These are phyloP conservation scores for Agrochola litura DNA, from an alignment of 2,888 invertebrate species.

Conservation along the genomic window DNA sequence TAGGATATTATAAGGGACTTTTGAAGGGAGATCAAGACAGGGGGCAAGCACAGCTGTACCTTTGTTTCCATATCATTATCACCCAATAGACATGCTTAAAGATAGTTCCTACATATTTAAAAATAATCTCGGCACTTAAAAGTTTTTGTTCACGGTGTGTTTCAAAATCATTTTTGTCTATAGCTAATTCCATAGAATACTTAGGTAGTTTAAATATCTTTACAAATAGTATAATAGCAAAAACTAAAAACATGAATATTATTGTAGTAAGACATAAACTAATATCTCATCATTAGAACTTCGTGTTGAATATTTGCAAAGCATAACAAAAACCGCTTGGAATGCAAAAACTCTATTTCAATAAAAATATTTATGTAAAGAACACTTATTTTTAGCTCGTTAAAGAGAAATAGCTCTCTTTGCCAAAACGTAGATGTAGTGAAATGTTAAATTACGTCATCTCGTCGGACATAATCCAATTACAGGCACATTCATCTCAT, in stretches of 20 bases:
- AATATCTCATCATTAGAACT: slow-evolving; percentile 1
- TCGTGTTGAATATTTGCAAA: slow-evolving; percentile 30
- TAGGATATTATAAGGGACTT: no score
- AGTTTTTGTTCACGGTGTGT: background rate
- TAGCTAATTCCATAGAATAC: background rate
- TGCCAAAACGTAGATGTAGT: slow-evolving; percentile 39
- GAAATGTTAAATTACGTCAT: slow-evolving; percentile 25
- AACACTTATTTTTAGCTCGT: slow-evolving; percentile 40
- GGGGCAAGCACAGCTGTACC: background rate
- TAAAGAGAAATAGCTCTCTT: slow-evolving; percentile 25
- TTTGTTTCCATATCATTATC: background rate
- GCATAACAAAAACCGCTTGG: slow-evolving; percentile 30
- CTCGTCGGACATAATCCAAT: background rate
- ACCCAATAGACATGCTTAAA: background rate
- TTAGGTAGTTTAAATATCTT: slow-evolving; percentile 1
- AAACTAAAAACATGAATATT: slow-evolving; percentile 8
- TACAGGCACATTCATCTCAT: background rate
- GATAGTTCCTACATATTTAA: background rate
- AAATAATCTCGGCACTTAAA: background rate
- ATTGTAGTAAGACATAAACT: slow-evolving; percentile 5
- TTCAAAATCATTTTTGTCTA: background rate
- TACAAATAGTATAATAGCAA: background rate
- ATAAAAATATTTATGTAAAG: slow-evolving; percentile 32
- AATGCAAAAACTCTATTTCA: slow-evolving; percentile 28
- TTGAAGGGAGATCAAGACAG: background rate